phyloP scores from a whole-genome alignment of 2,888 invertebrate genomes.

The Drosophila anomalipes region DNA sequence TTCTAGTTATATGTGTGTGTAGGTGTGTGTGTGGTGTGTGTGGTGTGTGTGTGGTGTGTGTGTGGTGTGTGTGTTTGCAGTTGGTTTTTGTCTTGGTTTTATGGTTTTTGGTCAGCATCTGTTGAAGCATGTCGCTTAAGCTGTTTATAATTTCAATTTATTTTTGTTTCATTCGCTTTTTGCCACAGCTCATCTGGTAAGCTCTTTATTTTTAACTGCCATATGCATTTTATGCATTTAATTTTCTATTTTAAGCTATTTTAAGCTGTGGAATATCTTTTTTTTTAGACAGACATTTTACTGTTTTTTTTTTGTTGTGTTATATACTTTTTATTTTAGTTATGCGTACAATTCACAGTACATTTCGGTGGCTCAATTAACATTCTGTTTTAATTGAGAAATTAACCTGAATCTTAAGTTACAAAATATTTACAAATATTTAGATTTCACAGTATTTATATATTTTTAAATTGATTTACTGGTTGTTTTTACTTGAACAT shows the following conservation, averaged over 20 bases:
- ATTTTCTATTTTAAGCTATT: slow-evolving; percentile 19
- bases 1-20: slow-evolving; percentile 7
- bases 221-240: slow-evolving; percentile 31
- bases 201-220: slow-evolving; percentile 47
- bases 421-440: not conserved
- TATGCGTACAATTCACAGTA: not conserved
- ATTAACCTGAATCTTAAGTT: not conserved
- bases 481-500: not conserved
- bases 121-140: slow-evolving; percentile 62
- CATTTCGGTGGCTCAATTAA: not conserved
- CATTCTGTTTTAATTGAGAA: not conserved
- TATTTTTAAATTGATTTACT: not conserved
- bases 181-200: slow-evolving; percentile 31
- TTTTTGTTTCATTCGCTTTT: slow-evolving; percentile 52
- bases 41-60: slow-evolving; percentile 1
- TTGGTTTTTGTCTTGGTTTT: slow-evolving; percentile 69
- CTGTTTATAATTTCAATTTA: slow-evolving; percentile 71
- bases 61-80: slow-evolving; percentile 12
- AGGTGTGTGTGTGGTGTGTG: not conserved
- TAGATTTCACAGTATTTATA: not conserved
- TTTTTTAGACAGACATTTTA: not conserved
- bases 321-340: not conserved
- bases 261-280: slow-evolving; percentile 9
- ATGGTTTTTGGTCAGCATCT: slow-evolving; percentile 61
- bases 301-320: not conserved